Conservation (phyloP, 2,888 invertebrate genomes). For the Pardosa pseudoannulata region DNA sequence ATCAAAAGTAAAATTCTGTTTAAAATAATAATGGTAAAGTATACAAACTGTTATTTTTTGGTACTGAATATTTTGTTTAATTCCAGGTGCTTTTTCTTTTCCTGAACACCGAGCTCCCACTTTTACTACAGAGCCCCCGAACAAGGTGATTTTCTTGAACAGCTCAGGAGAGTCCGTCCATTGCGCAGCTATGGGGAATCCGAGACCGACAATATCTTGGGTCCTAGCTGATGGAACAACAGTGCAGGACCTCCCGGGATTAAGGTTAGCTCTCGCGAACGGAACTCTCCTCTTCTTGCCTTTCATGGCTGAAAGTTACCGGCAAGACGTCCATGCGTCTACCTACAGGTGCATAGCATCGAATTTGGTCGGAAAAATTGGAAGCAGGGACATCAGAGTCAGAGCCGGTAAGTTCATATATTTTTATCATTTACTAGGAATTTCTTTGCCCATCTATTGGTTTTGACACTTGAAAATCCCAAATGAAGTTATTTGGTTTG, state of each 20-base stretch:
- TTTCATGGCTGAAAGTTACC: constrained; percentile 89
- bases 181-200: constrained; percentile 72
- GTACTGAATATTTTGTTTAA: no score
- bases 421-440: neutral
- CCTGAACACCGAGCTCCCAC: constrained; percentile 67
- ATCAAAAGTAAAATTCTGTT: no score
- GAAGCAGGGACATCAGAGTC: constrained; percentile 94
- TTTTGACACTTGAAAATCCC: no score
- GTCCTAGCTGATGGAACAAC: constrained; percentile 71
- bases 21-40: no score
- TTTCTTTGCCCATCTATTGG: no score
- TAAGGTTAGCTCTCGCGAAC: constrained; percentile 78
- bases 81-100: constrained; percentile 52
- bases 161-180: constrained; percentile 72
- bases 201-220: constrained; percentile 70
- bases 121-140: constrained; percentile 73
- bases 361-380: constrained; percentile 82
- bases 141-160: constrained; percentile 72
- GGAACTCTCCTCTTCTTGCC: constrained; percentile 96
- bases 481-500: no score
- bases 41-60: no score
- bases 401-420: constrained; percentile 90
- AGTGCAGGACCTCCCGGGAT: constrained; percentile 67
- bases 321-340: constrained; percentile 71
- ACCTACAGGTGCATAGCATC: constrained; percentile 68